Evolutionary conservation across 1,140 invertebrate species (phyloP), one percentile per base, ranked within the genome.

Genomic region (Papilio polyxenes): DNA sequence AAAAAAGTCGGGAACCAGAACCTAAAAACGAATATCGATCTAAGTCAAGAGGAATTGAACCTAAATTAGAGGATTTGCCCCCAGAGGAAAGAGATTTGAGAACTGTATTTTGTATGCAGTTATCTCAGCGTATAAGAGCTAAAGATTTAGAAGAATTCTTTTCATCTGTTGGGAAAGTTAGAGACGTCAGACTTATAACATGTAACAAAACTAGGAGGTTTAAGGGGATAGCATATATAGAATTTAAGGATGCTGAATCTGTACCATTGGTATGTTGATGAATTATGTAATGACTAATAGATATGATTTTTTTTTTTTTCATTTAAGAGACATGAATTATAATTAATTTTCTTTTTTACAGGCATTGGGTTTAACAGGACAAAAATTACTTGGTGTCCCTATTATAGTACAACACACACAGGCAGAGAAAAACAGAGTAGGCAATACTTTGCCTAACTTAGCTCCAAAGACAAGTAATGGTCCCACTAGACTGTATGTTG

Each of bases 111-210:
- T 99, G 98, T 93, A 98, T 99, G 97, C 98, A 99, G 92, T 92
- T 99, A 51, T 98, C 98, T 82, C 98, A 99, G 89, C 96, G 98
- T 85, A 98, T 99, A 86, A 96, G 99, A 82, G 98, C 98, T 11
- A 96, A 99, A 82, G 99, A 99, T 94, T 95, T 99, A 53, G 99
- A 99, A 95, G 99, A 99, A 94, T 99, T 99, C 93, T 99, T 99
- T 92, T 99, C 98, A 5, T 98, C 98, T 81, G 99, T 99, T 82
- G 99, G 99, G 59, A 99, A 99, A 96, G 99, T 99, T 31, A 96
- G 98, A 87, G 99, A 99, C 96, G 99, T 99, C 11, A 96, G 99
- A 90, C 96, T 99, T 83, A 99, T 99, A 69, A 99, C 98, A 65
- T 99, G 99, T 94, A 99, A 99, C 92, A 99, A 99, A 95, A 99